Percentiles rank a stretch among this genome's conserved stretches.
phyloP scores from a whole-genome alignment of 2,113 vertebrate genomes.

The Corythornis vintsioides region DNA sequence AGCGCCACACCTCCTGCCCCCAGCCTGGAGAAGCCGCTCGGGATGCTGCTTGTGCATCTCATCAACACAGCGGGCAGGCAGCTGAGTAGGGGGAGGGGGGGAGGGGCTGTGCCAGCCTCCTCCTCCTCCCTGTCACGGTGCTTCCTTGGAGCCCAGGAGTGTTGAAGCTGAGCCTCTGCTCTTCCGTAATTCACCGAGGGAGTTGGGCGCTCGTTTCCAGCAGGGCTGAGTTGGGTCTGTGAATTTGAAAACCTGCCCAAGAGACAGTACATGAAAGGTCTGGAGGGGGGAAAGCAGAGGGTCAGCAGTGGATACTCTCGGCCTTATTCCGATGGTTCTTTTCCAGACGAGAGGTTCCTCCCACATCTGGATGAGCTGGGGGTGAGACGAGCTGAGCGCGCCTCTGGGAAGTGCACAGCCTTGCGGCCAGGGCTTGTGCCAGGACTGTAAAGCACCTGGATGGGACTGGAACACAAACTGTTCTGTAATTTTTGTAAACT shows the following conservation, averaged over 20 bases:
- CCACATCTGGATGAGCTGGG: not conserved
- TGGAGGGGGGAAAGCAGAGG: not conserved
- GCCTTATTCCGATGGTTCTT: not conserved
- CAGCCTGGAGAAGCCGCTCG: not conserved
- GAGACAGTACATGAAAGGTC: not conserved
- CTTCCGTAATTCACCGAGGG: not conserved
- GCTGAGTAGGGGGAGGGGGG: not conserved
- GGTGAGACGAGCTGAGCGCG: not conserved
- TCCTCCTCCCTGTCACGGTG: not conserved
- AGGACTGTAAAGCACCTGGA: constrained; percentile 55
- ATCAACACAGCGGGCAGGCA: not conserved
- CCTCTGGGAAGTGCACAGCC: not conserved
- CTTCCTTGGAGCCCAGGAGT: not conserved
- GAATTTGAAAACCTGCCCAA: constrained; percentile 20
- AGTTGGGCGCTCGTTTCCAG: not conserved
- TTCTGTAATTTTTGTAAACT: constrained; percentile 41
- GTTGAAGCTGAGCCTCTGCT: not conserved
- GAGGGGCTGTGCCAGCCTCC: not conserved
- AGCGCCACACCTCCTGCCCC: not conserved
- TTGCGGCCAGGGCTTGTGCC: constrained; percentile 53
- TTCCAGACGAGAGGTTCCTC: not conserved
- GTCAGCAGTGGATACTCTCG: not conserved
- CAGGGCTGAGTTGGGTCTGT: not conserved
- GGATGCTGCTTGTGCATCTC: constrained; percentile 33
- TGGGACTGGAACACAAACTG: constrained; percentile 41